A percentile compares a stretch with the other conserved stretches of the same genome.
These are phyloP conservation scores for Ormyrus nitidulus DNA, from an alignment of 2,888 invertebrate species.

Conservation along the genomic window DNA sequence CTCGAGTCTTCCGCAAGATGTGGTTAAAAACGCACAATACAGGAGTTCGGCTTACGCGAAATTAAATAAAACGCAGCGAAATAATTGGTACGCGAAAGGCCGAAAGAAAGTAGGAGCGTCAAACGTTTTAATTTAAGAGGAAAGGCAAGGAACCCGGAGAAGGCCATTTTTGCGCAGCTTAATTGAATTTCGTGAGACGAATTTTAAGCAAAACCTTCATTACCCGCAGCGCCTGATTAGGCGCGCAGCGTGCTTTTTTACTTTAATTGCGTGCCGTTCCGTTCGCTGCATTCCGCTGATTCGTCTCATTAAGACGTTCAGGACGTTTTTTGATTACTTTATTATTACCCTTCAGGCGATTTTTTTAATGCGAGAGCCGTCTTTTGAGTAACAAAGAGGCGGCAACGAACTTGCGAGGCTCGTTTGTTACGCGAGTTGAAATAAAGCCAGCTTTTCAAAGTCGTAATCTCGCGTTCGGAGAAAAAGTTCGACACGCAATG, in stretches of 20 bases:
- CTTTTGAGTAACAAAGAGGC: neutral
- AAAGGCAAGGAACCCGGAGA: neutral
- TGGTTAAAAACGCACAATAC: neutral
- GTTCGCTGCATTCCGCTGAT: neutral
- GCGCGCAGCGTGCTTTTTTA: slow-evolving; percentile 10
- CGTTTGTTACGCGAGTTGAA: neutral
- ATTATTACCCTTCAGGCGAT: slow-evolving; percentile 19
- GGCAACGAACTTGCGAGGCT: neutral
- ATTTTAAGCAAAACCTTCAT: slow-evolving; percentile 22
- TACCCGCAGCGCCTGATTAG: slow-evolving; percentile 24
- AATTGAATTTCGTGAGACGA: slow-evolving; percentile 43
- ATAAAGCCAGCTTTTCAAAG: neutral
- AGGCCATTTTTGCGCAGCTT: slow-evolving; percentile 24
- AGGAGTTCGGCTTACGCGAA: neutral
- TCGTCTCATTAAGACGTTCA: slow-evolving; percentile 31
- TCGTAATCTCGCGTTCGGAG: slow-evolving; percentile 30
- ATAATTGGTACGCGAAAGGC: slow-evolving; percentile 6
- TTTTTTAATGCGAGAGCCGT: slow-evolving; percentile 15
- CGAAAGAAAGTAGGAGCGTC: neutral
- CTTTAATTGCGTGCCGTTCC: slow-evolving; percentile 20
- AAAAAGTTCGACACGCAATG: slow-evolving; percentile 25
- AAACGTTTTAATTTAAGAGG: slow-evolving; percentile 7
- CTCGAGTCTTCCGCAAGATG: too few species aligned
- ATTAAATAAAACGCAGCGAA: slow-evolving; percentile 9
- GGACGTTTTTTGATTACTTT: slow-evolving; percentile 32